Evolutionary conservation across 2,797 vertebrate species (phyloP).

Genomic region (Clarias pachynema): DNA sequence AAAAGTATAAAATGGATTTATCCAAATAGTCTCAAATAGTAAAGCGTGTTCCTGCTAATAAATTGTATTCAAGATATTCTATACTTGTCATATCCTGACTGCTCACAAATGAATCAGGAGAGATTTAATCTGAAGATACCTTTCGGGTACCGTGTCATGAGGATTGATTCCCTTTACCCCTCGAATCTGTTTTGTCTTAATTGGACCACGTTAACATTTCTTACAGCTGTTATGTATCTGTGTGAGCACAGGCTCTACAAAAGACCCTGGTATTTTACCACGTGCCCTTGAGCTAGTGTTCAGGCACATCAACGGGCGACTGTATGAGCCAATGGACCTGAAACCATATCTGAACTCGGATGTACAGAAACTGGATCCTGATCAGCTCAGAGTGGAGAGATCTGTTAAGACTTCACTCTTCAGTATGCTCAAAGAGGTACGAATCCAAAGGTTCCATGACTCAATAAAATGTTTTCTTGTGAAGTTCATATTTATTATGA

Average conservation of each 20-base stretch:
- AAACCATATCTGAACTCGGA: constrained; percentile 82
- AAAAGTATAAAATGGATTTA: neutral
- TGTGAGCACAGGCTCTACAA: constrained; percentile 73
- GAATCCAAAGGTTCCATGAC: neutral
- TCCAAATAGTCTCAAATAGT: neutral
- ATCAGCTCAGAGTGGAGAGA: constrained; percentile 82
- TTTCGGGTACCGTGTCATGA: neutral
- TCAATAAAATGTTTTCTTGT: neutral
- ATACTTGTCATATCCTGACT: neutral
- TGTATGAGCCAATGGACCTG: constrained; percentile 82
- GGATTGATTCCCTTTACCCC: neutral
- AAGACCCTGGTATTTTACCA: constrained; percentile 85
- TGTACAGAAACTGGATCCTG: constrained; percentile 75
- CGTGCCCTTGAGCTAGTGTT: constrained; percentile 82
- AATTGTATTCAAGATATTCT: neutral
- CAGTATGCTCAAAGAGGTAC: constrained; percentile 81
- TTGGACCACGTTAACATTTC: neutral
- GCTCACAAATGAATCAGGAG: neutral
- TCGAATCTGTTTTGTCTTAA: no score
- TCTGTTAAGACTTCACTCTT: constrained; percentile 75
- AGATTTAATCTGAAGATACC: neutral
- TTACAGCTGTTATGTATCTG: neutral
- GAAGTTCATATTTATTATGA: neutral
- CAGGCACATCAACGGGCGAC: constrained; percentile 69
- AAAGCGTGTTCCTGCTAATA: neutral